Evolutionary conservation across 2,113 vertebrate genomes (phyloP), one percentile per base, ranked within the genome.

Genomic region (Craseonycteris thonglongyai): DNA sequence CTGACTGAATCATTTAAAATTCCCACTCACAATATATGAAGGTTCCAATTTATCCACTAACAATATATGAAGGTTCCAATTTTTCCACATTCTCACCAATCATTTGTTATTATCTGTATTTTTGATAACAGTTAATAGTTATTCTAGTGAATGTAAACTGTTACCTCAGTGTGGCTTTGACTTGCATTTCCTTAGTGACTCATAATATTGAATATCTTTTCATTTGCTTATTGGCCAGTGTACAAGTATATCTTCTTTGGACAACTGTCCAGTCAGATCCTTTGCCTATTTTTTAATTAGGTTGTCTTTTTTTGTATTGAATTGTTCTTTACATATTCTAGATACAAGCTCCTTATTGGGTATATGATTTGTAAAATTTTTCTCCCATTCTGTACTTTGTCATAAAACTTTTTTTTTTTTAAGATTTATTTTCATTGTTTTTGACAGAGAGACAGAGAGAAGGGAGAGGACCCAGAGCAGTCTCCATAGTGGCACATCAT

Each of bases 321-420:
- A 49, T 30, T 81, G 4, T 40, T 96, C 56, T 93, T 79, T 49
- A 69, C 6, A 45, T 85, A 91, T 76, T 91, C 16, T 95, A 93
- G 42, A 74, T 88, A 45, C 16, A 94, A 94, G 33, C 71, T 35
- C 42, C 38, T 89, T 93, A 89, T 49, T 56, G 91, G 68, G 86
- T 38, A 72, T 1, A n/a, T 78, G 42, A 72, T 49, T 51, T 93
- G 30, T 51, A 80, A 90, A 80, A n/a, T 58, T 81, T 86, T 90
- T 88, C 86, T 95, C 75, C 47, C 38, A 90, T 83, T 86, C 61
- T 87, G 19, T 56, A 14, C 28, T 76, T 51, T 90, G 49, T 72
- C 30, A 80, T 58, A 42, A 81, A 81, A 45, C 33, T 89, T 79
- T 71, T 22, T 90, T 80, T n/a, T n/a, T n/a, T n/a, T n/a, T n/a